A percentile compares a stretch with the other conserved stretches of the same genome.
These are phyloP conservation scores for Chloroclysta siterata DNA, from an alignment of 2,888 invertebrate genomes.

Conservation along the genomic window DNA sequence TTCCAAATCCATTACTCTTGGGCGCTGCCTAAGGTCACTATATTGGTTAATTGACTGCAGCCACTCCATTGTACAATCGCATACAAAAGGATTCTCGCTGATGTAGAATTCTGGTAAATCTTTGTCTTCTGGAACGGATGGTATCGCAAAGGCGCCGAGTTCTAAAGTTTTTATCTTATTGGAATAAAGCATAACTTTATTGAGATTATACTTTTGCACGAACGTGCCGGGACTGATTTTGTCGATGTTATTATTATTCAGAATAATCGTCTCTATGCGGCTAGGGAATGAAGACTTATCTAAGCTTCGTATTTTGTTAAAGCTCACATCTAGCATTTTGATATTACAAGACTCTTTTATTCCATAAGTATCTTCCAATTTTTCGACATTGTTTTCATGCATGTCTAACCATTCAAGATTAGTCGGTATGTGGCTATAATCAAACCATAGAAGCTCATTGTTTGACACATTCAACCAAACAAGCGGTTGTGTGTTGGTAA, in stretches of 20 bases:
- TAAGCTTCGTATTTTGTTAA: constrained; percentile 88
- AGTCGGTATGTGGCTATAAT: constrained; percentile 90
- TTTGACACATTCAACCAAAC: constrained; percentile 93
- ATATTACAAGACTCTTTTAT: constrained; percentile 87
- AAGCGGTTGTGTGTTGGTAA: constrained; percentile 89
- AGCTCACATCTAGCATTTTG: constrained; percentile 91
- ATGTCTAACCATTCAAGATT: constrained; percentile 92
- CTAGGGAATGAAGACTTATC: constrained; percentile 89
- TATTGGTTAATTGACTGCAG: constrained; percentile 91
- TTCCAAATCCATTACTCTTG: constrained; percentile 92
- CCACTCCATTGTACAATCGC: constrained; percentile 96
- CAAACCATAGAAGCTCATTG: constrained; percentile 91
- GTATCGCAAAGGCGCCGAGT: constrained; percentile 88
- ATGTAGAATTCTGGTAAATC: constrained; percentile 92
- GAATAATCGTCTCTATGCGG: constrained; percentile 88
- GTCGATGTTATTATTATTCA: constrained; percentile 90
- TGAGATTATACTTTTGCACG: constrained; percentile 88
- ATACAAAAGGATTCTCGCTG: constrained; percentile 92
- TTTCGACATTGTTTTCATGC: constrained; percentile 91
- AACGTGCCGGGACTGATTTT: constrained; percentile 89
- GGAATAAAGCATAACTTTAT: constrained; percentile 90
- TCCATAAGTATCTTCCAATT: constrained; percentile 90
- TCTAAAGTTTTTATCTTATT: constrained; percentile 90
- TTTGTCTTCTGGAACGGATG: constrained; percentile 86
- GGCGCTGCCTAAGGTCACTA: constrained; percentile 89